Evolutionary conservation across 2,113 vertebrate species (phyloP).

Genomic region (Equus quagga): DNA sequence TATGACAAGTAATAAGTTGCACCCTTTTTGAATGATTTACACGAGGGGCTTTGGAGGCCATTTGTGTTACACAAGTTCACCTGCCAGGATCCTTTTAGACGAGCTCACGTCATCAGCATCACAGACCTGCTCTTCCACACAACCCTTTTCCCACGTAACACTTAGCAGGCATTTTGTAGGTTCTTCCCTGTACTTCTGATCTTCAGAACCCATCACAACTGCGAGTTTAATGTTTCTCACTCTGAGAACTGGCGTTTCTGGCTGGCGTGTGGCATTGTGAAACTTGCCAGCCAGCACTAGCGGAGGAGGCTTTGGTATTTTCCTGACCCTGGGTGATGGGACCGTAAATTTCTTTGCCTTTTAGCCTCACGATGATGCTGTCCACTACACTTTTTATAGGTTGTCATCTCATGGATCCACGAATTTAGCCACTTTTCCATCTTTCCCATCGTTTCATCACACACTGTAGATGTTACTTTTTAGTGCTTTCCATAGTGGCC

Average conservation of each 20-base stretch:
- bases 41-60: background rate
- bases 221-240: background rate
- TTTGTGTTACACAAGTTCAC: background rate
- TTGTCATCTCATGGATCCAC: background rate
- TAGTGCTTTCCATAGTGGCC: background rate
- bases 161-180: background rate
- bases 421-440: background rate
- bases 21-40: background rate
- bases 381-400: background rate
- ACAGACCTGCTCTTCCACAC: background rate
- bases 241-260: too few relatives aligned
- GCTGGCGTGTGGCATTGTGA: background rate
- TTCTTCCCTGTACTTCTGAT: background rate
- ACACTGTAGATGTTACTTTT: background rate
- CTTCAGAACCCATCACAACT: background rate
- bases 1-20: background rate
- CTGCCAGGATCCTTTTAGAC: background rate
- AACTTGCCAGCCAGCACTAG: background rate
- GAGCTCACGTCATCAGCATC: background rate
- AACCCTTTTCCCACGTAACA: background rate
- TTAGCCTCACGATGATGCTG: background rate
- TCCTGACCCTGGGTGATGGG: background rate
- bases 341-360: background rate
- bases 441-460: background rate
- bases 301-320: background rate